Base-by-base conservation (phyloP, 2,888 invertebrate species). In the Philonicus albiceps region DNA sequence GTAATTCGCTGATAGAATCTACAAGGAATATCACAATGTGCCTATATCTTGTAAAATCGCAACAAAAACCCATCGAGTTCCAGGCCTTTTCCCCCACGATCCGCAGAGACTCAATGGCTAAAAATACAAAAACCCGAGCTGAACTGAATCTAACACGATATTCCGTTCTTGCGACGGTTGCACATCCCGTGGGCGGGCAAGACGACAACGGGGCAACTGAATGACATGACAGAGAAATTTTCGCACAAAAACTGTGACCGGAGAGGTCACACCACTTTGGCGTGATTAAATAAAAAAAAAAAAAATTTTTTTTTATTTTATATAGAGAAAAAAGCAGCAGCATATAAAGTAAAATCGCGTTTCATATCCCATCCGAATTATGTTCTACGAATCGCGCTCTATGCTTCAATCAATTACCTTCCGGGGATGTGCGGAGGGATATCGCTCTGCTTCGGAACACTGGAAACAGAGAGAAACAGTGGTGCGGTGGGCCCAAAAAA, bases 291-390 rank as follows among this genome's bases (percentile, higher is more conserved):
- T n/a, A n/a, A n/a, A n/a, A n/a, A n/a, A n/a, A n/a, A n/a, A n/a
- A n/a, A n/a, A n/a, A n/a, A n/a, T n/a, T n/a, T n/a, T n/a, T n/a
- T n/a, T n/a, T n/a, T n/a, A n/a, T n/a, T n/a, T n/a, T n/a, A n/a
- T n/a, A n/a, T n/a, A n/a, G n/a, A n/a, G n/a, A n/a, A 64, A 19
- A 64, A 64, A 64, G 19, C 64, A 64, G 3, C 27, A 5, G 64
- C 22, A 19, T 7, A 40, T 27, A 53, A 30, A 22, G 30, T 22
- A 80, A 80, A 80, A 22, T 80, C 30, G 40, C 80, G 80, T 34
- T 31, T 80, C 53, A 80, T 40, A 81, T 81, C 55, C 55, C 49
- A 81, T 78, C 64, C 34, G 19, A 31, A 81, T 81, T 81, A 81
- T 81, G 81, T 55, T 4, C 55, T 1, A 31, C 30, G 74, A 13